A percentile compares a stretch with the other conserved stretches of the same genome.
Evolutionary conservation across 2,113 vertebrate genomes (phyloP).

Genomic region (Oxyruncus cristatus): DNA sequence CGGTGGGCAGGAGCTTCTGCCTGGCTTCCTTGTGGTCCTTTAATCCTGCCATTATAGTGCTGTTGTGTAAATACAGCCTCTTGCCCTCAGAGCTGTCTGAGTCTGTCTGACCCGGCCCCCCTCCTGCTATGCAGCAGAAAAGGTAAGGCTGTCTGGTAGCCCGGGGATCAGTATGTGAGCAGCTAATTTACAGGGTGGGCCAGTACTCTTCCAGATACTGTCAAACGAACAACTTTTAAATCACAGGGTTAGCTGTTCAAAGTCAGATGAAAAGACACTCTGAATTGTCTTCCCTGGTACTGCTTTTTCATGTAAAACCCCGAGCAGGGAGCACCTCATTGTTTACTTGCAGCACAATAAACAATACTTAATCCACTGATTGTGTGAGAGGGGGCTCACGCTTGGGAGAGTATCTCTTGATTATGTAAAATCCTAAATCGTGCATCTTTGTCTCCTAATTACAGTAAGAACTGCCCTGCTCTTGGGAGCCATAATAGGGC

Average conservation of each 20-base stretch:
- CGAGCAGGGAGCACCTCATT: neutral
- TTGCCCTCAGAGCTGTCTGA: neutral
- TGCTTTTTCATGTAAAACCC: constrained; percentile 44
- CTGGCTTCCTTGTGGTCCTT: neutral
- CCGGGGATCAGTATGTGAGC: neutral
- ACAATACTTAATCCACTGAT: constrained; percentile 67
- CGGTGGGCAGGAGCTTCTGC: neutral
- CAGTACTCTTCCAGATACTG: neutral
- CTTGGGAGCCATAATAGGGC: neutral
- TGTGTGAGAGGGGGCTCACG: constrained; percentile 23
- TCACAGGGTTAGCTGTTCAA: constrained; percentile 10
- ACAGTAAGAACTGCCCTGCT: constrained; percentile 1
- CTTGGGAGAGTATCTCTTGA: constrained; percentile 39
- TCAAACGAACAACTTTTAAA: constrained; percentile 46
- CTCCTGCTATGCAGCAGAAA: neutral
- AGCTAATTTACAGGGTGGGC: constrained; percentile 35
- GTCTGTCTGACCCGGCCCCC: neutral
- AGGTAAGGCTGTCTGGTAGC: neutral
- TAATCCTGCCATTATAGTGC: neutral
- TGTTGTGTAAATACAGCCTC: neutral
- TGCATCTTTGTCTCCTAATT: constrained; percentile 50
- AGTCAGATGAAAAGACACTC: constrained; percentile 26
- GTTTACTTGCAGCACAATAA: constrained; percentile 54
- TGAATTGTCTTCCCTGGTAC: neutral
- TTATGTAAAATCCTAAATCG: constrained; percentile 40